Base-by-base conservation (phyloP, 2,113 vertebrate genomes). In the Pao palembangensis region DNA sequence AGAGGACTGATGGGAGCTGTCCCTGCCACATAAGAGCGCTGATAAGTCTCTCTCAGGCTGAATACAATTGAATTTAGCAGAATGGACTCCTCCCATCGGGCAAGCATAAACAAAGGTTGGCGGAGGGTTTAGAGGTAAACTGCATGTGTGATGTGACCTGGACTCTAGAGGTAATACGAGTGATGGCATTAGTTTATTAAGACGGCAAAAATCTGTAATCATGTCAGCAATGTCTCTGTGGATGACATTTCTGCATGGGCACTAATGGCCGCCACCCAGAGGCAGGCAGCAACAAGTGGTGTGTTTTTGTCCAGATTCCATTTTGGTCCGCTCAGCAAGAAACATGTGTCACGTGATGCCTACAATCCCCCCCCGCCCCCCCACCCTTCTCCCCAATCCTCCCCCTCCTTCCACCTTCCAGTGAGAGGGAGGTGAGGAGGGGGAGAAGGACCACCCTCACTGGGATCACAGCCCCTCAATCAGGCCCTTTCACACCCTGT, bases 401-500 rank as follows among this genome's bases (percentile, higher is more conserved):
- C 56, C 63, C 47, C 69, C 60, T 53, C 69, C 60, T 58, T 67
- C 20, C 8, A 49, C n/a, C 47, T 10, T 76, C 69, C 67, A 71
- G 69, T 72, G 70, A 61, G 61, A 41, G 20, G 34, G 59, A 44
- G 59, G 16, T 58, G 28, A 67, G 28, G 57, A 17, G 71, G 62
- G 79, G 48, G 67, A 61, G 76, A 59, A 2, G 43, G 92, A 92
- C 90, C 89, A 91, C 91, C 92, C 91, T 93, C 88, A 88, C 87
- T 85, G 91, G 88, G 91, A 91, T 86, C 90, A 87, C 84, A 92
- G 89, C 83, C 89, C 88, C 89, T 91, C 91, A 92, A 88, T 92
- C 90, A 80, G 83, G 79, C 79, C 90, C 90, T 94, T 95, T 95
- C 92, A 94, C 90, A 92, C 90, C 90, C 90, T 73, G 88, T 95